Base-by-base conservation (phyloP, 1,140 invertebrate genomes). In the Drosophila biarmipes region DNA sequence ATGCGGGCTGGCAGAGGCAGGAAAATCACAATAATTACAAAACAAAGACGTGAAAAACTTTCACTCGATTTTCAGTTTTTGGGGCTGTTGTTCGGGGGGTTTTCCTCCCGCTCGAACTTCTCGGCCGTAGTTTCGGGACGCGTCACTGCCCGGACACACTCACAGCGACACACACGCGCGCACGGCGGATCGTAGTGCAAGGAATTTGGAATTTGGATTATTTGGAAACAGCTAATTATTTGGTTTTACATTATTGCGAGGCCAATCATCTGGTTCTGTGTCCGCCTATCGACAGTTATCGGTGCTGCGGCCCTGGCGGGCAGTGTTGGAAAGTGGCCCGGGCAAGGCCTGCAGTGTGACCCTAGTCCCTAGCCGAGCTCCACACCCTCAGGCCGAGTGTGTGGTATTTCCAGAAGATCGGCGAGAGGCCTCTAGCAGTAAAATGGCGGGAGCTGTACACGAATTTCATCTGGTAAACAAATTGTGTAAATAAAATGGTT, bases 11-110 rank as follows among this genome's bases (percentile, higher is more conserved):
- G 53, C 71, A 74, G 46, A 74, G 46, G 55, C 69, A 75, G 52
- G 75, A 72, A 80, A 85, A 79, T 85, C 79, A 61, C 73, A 77
- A 77, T 77, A 77, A 77, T 77, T 77, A 68, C 80, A 86, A 86
- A 86, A 86, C 82, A 86, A 86, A 86, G 78, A 59, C 64, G 66
- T 72, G 78, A 81, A 79, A 38, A 86, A 86, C 82, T 86, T 86
- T 86, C 82, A 86, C 82, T 86, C 58, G 76, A 64, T 71, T 64
- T 51, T 76, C 80, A 53, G 29, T 61, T 64, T 40, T 19, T 5
- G 24, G 24, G 24, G n/a, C n/a, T n/a, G n/a, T 24, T 24, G 24
- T 24, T 24, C 24, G 24, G 58, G 42, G 58, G 51, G 43, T 73
- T 68, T 73, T 43, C 31, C 15, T 62, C 49, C 55, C 72, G 38